Evolutionary conservation across 2,797 vertebrate species (phyloP).

Genomic region (Poeciliopsis presidionis): DNA sequence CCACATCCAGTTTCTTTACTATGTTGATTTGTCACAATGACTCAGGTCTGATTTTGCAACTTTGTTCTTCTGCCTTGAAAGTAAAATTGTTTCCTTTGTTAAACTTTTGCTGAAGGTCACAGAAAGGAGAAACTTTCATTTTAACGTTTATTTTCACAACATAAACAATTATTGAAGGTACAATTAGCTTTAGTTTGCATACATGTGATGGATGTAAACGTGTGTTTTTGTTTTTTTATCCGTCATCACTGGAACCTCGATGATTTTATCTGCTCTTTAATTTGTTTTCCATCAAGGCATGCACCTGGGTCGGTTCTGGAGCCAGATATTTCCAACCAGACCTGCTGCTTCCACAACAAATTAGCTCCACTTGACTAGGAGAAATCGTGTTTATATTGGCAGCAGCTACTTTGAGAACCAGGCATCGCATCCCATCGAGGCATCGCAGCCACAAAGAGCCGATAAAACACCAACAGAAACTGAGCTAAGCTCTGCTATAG

Average conservation of each 20-base stretch:
- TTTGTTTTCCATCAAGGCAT: neutral
- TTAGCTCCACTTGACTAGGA: neutral
- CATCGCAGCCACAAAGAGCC: too few species aligned
- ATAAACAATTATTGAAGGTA: neutral
- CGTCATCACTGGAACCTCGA: neutral
- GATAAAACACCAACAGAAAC: neutral
- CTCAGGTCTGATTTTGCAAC: constrained; percentile 30
- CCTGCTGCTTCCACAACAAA: neutral
- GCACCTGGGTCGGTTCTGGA: neutral
- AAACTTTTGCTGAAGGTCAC: neutral
- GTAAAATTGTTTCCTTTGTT: constrained; percentile 43
- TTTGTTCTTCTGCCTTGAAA: constrained; percentile 23
- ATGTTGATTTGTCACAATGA: constrained; percentile 30
- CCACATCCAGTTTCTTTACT: constrained; percentile 36
- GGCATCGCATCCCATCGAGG: too few species aligned
- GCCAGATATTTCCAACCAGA: neutral
- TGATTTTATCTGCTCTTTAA: neutral
- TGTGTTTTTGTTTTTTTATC: neutral
- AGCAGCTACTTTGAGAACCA: too few species aligned
- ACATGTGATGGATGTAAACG: neutral
- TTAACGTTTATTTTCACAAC: neutral
- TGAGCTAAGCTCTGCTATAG: neutral
- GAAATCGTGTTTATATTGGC: too few species aligned
- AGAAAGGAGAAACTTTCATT: neutral
- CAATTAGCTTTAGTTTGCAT: neutral